A percentile compares a stretch with the other conserved stretches of the same genome.
phyloP scores from a whole-genome alignment of 2,888 invertebrate genomes.

The Beris morrisii region DNA sequence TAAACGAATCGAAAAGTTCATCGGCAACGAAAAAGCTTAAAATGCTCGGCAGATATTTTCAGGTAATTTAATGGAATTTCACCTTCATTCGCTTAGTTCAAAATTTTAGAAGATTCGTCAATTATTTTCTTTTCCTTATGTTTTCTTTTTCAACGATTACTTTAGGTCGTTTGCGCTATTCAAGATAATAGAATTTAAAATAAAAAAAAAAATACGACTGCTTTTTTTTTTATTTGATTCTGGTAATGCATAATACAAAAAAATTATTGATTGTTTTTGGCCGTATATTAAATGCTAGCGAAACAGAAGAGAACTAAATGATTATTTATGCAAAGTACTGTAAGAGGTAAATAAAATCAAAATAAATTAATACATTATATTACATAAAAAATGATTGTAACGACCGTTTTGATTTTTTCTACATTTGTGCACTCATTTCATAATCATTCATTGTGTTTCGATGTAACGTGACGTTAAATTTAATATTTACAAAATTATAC shows the following conservation, averaged over 20 bases:
- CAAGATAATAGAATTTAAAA: constrained; percentile 37
- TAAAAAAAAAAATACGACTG: constrained; percentile 2
- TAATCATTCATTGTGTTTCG: background rate
- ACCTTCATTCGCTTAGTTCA: constrained; percentile 42
- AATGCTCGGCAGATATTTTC: constrained; percentile 68
- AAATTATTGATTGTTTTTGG: constrained; percentile 26
- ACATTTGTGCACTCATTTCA: constrained; percentile 3
- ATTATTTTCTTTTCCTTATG: constrained; percentile 22
- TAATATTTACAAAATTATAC: too few species aligned
- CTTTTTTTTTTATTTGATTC: too few species aligned
- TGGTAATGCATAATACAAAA: too few species aligned
- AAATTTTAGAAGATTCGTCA: background rate
- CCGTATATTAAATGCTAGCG: constrained; percentile 29
- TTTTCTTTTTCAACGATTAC: constrained; percentile 26
- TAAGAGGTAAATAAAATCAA: constrained; percentile 20
- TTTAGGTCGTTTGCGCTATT: constrained; percentile 39
- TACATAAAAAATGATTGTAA: too few species aligned
- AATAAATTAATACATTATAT: background rate
- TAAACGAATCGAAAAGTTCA: constrained; percentile 51
- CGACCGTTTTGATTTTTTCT: background rate
- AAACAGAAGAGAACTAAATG: constrained; percentile 26
- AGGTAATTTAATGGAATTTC: constrained; percentile 61
- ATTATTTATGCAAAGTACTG: constrained; percentile 21
- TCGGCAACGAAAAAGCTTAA: constrained; percentile 61
- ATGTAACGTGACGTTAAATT: too few species aligned